A percentile compares a stretch with the other conserved stretches of the same genome.
These are phyloP conservation scores for Sanderia malayensis DNA, from an alignment of 30 jellyfish, hydroid and myxozoan species.

Conservation along the genomic window DNA sequence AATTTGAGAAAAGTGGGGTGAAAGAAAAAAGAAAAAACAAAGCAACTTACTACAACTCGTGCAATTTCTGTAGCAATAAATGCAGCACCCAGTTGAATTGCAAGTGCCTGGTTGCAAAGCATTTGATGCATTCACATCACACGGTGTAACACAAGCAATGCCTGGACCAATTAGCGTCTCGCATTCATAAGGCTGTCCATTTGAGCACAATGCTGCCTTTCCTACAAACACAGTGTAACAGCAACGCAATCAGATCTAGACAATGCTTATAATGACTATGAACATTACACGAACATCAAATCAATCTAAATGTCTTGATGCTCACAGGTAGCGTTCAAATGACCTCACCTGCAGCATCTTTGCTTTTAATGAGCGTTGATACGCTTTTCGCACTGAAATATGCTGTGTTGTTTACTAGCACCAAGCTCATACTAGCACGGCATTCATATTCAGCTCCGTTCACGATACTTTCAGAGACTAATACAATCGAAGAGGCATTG, in stretches of 20 bases:
- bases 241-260: no score
- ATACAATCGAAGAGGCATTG: no score
- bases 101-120: conserved; percentile 77
- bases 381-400: conserved; percentile 56
- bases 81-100: conserved; percentile 66
- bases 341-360: no score
- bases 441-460: conserved; percentile 63
- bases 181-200: conserved; percentile 78
- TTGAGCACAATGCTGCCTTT: conserved; percentile 66
- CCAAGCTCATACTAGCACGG: conserved; percentile 44
- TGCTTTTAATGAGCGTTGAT: conserved; percentile 48
- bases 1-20: no score
- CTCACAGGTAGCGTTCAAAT: no score
- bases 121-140: conserved; percentile 74
- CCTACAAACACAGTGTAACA: conserved; percentile 57
- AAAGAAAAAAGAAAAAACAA: no score
- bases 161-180: conserved; percentile 52
- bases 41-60: conserved; percentile 70
- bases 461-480: conserved; percentile 48
- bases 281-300: no score
- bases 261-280: no score
- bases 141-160: conserved; percentile 53
- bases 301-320: no score
- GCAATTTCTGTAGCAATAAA: conserved; percentile 65
- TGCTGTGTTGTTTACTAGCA: not conserved